These are phyloP conservation scores for Ailuropoda melanoleuca DNA, from an alignment of 2,113 vertebrate genomes.

Conservation along the genomic window DNA sequence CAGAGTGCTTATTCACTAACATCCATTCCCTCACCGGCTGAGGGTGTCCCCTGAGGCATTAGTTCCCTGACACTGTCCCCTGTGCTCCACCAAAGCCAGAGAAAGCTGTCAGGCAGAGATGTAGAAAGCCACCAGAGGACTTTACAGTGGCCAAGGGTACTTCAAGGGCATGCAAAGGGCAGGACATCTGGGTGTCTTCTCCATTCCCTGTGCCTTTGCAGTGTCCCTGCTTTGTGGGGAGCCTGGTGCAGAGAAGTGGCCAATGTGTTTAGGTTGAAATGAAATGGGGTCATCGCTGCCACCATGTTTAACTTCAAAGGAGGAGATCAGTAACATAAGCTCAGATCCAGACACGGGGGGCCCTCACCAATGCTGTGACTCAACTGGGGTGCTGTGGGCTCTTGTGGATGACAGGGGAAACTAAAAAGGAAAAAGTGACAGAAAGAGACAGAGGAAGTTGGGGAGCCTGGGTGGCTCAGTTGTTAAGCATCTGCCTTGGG, in stretches of 20 bases:
- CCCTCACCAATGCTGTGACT: not conserved
- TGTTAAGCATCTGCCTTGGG: too few relatives aligned
- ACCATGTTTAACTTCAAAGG: not conserved
- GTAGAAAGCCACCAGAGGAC: not conserved
- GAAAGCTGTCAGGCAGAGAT: not conserved
- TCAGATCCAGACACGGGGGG: not conserved
- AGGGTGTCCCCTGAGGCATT: not conserved
- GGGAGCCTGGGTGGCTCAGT: too few relatives aligned
- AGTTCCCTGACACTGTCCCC: not conserved
- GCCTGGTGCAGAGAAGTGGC: not conserved
- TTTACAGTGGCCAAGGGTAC: rapidly evolving
- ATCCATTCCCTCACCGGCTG: not conserved
- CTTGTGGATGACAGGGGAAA: not conserved
- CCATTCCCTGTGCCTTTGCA: not conserved
- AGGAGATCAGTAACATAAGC: not conserved
- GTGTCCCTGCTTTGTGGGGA: not conserved
- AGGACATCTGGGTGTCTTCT: not conserved
- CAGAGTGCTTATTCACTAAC: not conserved
- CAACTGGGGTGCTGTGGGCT: not conserved
- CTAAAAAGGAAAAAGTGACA: not conserved
- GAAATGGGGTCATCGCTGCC: not conserved
- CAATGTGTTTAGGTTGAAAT: constrained; percentile 41
- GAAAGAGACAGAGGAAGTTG: not conserved
- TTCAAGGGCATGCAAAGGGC: not conserved
- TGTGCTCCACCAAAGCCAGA: not conserved